Conservation (phyloP, 2,888 invertebrate species). For the Dasysyrphus tricinctus region DNA sequence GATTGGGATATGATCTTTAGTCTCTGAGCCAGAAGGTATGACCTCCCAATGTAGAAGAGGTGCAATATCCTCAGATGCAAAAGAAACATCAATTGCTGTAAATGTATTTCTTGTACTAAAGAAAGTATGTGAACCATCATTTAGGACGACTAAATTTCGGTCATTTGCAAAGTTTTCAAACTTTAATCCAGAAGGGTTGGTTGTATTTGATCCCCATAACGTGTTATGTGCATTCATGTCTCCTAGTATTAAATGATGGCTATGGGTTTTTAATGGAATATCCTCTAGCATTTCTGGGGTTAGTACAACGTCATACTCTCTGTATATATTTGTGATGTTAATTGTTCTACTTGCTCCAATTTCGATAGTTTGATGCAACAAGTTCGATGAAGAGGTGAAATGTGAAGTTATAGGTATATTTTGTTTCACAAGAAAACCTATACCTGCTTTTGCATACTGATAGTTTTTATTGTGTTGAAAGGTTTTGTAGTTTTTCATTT, state of each 20-base stretch:
- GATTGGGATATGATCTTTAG: conserved; percentile 29
- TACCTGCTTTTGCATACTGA: too few relatives aligned
- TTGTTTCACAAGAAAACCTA: conserved; percentile 27
- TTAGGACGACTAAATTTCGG: neutral
- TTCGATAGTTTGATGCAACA: too few relatives aligned
- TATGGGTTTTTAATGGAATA: neutral
- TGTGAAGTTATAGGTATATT: conserved; percentile 11
- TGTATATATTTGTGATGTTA: conserved; percentile 12
- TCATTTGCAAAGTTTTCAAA: conserved; percentile 24
- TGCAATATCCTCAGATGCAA: conserved; percentile 11
- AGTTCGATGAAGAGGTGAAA: conserved; percentile 19
- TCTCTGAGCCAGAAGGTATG: neutral
- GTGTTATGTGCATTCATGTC: conserved; percentile 16
- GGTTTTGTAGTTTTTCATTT: too few relatives aligned
- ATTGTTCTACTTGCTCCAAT: conserved; percentile 5
- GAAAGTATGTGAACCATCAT: conserved; percentile 22
- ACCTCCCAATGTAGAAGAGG: conserved; percentile 26
- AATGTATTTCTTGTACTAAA: conserved; percentile 31
- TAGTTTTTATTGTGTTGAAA: too few relatives aligned
- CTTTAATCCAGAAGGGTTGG: neutral
- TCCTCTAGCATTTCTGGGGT: neutral
- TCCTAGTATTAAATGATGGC: conserved; percentile 16
- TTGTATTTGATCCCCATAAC: conserved; percentile 14
- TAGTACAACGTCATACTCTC: conserved; percentile 8
- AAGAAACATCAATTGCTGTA: conserved; percentile 3